Base-by-base conservation (phyloP, 2,797 vertebrate genomes). In the Simalia tracyae region DNA sequence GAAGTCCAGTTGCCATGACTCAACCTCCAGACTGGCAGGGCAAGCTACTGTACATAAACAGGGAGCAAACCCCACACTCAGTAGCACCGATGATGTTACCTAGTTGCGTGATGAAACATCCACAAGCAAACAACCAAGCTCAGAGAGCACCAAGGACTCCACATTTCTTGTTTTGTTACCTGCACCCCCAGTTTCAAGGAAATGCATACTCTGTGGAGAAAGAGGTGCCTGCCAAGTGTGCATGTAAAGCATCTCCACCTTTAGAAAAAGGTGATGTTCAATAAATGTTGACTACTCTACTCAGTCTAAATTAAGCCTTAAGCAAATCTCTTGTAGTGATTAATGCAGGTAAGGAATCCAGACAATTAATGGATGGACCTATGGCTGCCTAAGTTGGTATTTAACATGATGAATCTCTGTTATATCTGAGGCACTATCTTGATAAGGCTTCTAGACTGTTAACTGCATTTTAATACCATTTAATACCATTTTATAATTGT, bases 261-360 rank as follows among this genome's bases (percentile, higher is more conserved):
- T 36, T 42, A 24, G 24, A 91, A 59, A 87, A 81, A 42, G 10
- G 8, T 50, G 59, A 14, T 17, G n/a, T 76, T 68, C 11, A 91
- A 57, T 46, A 28, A 66, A 87, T 7, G 54, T 42, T 87, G 22
- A 54, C 2, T 68, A 12, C 42, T 64, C n/a, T 68, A 12, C 42
- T 64, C n/a, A 28, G 8, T 60, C 12, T 60, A 42, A n/a, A 7
- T 84, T 66, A 54, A 57, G 50, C 60, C 85, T 59, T 26, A 61
- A 92, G 68, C 50, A n/a, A 87, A 36, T 57, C 68, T 90, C 60
- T 88, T 90, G 50, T 22, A 64, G 8, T 66, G 89, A 92, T 90
- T 66, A 87, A 88, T 64, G 15, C 54, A 81, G 11, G 11, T n/a
- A 84, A 90, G 17, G 72, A 92, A 92, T 90, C 26, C 36, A 84